phyloP scores from a whole-genome alignment of 2,797 vertebrate species.

The Buphagus erythrorhynchus region DNA sequence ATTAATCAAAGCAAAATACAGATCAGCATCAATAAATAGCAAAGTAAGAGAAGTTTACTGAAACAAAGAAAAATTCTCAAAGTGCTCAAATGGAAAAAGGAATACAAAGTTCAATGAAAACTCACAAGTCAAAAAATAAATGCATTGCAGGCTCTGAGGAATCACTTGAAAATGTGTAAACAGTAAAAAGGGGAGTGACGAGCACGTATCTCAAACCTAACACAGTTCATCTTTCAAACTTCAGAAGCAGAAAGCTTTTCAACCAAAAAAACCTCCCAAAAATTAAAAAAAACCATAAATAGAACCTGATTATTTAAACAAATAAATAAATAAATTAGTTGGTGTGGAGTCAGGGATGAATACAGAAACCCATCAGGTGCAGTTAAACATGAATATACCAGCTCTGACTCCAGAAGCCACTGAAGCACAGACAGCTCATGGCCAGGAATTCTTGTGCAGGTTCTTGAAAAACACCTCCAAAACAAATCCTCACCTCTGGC shows the following conservation, averaged over 20 bases:
- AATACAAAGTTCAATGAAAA: not conserved
- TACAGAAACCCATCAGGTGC: not conserved
- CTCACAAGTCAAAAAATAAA: not conserved
- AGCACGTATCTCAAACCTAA: not conserved
- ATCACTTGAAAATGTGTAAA: not conserved
- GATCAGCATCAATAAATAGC: not conserved
- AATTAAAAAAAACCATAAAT: no score
- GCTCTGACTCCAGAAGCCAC: not conserved
- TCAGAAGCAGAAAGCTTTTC: not conserved
- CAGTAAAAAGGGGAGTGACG: not conserved
- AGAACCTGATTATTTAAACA: no score
- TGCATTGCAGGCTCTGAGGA: not conserved
- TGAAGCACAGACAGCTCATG: not conserved
- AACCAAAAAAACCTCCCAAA: not conserved
- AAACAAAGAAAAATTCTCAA: not conserved
- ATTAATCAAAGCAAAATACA: not conserved
- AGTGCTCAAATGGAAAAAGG: not conserved
- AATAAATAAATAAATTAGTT: no score
- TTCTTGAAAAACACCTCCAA: not conserved
- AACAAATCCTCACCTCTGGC: not conserved
- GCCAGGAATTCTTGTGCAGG: not conserved
- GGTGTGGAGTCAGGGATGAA: not conserved
- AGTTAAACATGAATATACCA: fast-evolving
- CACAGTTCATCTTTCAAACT: not conserved
- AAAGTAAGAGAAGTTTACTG: not conserved